phyloP scores from a whole-genome alignment of 2,797 vertebrate genomes.

The Muscicapa striata region DNA sequence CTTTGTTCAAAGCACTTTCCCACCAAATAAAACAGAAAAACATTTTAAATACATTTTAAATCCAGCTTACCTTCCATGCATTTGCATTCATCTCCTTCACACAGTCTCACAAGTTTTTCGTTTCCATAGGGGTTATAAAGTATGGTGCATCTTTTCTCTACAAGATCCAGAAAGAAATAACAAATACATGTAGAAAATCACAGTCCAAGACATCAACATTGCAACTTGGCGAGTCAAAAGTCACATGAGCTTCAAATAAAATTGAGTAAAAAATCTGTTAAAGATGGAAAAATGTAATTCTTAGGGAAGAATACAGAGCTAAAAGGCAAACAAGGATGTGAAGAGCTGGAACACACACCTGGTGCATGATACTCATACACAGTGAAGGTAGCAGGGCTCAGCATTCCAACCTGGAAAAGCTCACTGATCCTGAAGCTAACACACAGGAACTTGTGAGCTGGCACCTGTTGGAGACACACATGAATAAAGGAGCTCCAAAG shows the following conservation, averaged over 20 bases:
- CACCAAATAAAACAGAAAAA: background rate
- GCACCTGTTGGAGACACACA: conserved; percentile 79
- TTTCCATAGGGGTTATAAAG: conserved; percentile 79
- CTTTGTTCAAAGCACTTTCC: background rate
- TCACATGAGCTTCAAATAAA: background rate
- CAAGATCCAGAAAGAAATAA: background rate
- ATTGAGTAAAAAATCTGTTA: background rate
- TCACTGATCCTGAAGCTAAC: conserved; percentile 84
- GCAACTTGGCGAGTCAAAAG: background rate
- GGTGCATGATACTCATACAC: conserved; percentile 87
- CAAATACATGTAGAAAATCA: background rate
- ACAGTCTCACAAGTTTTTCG: conserved; percentile 82
- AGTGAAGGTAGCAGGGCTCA: conserved; percentile 79
- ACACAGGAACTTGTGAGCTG: conserved; percentile 80
- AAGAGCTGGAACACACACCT: conserved; percentile 72
- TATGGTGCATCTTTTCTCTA: conserved; percentile 85
- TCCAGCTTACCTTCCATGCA: conserved; percentile 89
- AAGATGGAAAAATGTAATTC: background rate
- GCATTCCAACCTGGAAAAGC: conserved; percentile 80
- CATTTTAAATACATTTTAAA: background rate
- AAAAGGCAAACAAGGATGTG: background rate
- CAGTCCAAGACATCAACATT: background rate
- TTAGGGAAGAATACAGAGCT: background rate
- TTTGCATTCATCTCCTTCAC: conserved; percentile 84
- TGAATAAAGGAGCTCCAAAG: background rate